Percentiles rank a stretch among this genome's conserved stretches.
phyloP scores from a whole-genome alignment of 2,113 vertebrate genomes.

The Peromyscus polionotus region DNA sequence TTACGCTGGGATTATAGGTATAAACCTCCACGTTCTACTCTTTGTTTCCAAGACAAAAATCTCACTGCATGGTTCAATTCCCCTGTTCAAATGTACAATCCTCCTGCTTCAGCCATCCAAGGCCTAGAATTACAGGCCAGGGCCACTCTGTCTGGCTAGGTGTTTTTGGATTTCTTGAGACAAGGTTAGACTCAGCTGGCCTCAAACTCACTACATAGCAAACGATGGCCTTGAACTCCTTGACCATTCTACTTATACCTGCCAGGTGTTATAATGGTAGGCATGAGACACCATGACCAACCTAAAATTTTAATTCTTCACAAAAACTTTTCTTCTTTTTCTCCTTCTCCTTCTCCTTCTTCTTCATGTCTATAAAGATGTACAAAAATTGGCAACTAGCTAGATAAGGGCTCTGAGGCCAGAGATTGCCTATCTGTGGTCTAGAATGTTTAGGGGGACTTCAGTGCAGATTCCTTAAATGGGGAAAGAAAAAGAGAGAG shows the following conservation, averaged over 20 bases:
- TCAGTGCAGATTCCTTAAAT: neutral
- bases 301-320: neutral
- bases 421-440: neutral
- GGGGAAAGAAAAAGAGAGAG: neutral
- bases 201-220: neutral
- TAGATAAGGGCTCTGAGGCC: neutral
- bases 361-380: neutral
- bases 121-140: neutral
- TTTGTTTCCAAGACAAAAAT: neutral
- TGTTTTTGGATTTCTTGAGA: neutral
- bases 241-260: neutral
- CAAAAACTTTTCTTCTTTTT: neutral
- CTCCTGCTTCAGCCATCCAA: neutral
- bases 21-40: neutral
- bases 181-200: neutral
- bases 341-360: neutral
- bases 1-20: neutral
- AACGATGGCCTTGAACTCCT: neutral
- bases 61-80: neutral
- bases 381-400: conserved; percentile 2
- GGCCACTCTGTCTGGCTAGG: neutral
- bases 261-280: neutral
- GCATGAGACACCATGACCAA: neutral
- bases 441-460: neutral
- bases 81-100: neutral